Conservation (phyloP, 2,888 invertebrate genomes). For the Leptura quadrifasciata region DNA sequence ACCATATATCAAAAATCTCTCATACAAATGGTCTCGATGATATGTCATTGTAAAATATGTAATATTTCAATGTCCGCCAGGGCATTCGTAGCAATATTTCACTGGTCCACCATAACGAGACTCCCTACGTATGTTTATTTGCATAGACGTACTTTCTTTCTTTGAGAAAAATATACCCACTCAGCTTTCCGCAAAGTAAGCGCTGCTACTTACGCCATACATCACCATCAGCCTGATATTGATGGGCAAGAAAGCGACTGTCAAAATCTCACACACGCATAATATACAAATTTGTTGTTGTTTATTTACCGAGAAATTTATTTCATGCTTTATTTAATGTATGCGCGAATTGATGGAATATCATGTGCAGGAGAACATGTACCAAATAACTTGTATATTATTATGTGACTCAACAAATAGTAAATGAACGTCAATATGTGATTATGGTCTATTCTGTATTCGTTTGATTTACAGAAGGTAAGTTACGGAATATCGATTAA, state of each 20-base stretch:
- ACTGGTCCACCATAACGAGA: slow-evolving; percentile 70
- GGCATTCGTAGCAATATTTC: slow-evolving; percentile 72
- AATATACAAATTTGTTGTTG: slow-evolving; percentile 57
- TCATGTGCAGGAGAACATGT: neutral
- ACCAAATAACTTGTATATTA: neutral
- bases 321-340: slow-evolving; percentile 49
- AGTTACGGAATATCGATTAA: too few relatives aligned
- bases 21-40: slow-evolving; percentile 73
- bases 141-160: slow-evolving; percentile 69
- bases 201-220: slow-evolving; percentile 64
- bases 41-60: slow-evolving; percentile 73
- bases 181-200: slow-evolving; percentile 69
- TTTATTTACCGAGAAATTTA: slow-evolving; percentile 54
- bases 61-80: slow-evolving; percentile 73
- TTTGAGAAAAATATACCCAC: slow-evolving; percentile 72
- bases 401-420: neutral
- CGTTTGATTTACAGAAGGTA: too few relatives aligned
- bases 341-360: slow-evolving; percentile 29
- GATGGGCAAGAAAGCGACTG: slow-evolving; percentile 72
- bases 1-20: slow-evolving; percentile 73
- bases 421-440: too few relatives aligned
- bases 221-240: slow-evolving; percentile 70
- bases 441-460: too few relatives aligned
- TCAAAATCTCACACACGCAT: slow-evolving; percentile 71
- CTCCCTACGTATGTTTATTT: slow-evolving; percentile 71